Conservation (phyloP, 2,797 vertebrate genomes). For the Sebastes matsubarae region DNA sequence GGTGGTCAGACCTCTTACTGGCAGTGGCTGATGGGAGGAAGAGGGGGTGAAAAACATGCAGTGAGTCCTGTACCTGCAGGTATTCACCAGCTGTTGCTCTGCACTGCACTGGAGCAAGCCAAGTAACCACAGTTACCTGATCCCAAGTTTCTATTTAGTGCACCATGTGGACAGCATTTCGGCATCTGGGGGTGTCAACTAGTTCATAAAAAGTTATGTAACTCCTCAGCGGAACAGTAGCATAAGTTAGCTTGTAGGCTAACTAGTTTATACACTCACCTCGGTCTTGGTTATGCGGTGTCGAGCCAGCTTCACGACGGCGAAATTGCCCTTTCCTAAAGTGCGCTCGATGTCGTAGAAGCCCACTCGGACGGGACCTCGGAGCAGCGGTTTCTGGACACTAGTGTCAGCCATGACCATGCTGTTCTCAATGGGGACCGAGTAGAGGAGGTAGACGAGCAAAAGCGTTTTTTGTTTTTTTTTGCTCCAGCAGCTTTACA, state of each 20-base stretch:
- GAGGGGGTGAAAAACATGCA: slow-evolving; percentile 46
- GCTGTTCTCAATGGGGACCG: slow-evolving; percentile 82
- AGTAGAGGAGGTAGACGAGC: too few species aligned
- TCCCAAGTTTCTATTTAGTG: slow-evolving; percentile 46
- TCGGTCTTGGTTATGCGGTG: slow-evolving; percentile 98
- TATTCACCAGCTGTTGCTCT: slow-evolving; percentile 56
- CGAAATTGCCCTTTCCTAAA: slow-evolving; percentile 98
- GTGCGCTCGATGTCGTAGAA: slow-evolving; percentile 99
- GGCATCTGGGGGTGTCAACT: slow-evolving; percentile 57
- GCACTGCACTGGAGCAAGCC: slow-evolving; percentile 2
- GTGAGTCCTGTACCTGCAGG: slow-evolving; percentile 51
- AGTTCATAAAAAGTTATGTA: slow-evolving; percentile 79
- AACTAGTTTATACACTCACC: slow-evolving; percentile 84
- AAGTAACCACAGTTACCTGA: slow-evolving; percentile 36
- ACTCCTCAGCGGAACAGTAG: slow-evolving; percentile 72
- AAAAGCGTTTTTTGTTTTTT: neutral
- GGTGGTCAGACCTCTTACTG: slow-evolving; percentile 63
- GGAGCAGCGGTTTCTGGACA: slow-evolving; percentile 88
- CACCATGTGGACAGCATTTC: slow-evolving; percentile 37
- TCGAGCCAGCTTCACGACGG: slow-evolving; percentile 96
- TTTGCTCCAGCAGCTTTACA: slow-evolving; percentile 55
- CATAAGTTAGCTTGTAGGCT: slow-evolving; percentile 74
- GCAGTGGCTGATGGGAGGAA: slow-evolving; percentile 42
- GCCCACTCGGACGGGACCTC: slow-evolving; percentile 96
- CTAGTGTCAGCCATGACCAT: slow-evolving; percentile 97